Conservation (phyloP, 30 jellyfish, hydroid and myxozoan genomes). For the Turritopsis dohrnii region DNA sequence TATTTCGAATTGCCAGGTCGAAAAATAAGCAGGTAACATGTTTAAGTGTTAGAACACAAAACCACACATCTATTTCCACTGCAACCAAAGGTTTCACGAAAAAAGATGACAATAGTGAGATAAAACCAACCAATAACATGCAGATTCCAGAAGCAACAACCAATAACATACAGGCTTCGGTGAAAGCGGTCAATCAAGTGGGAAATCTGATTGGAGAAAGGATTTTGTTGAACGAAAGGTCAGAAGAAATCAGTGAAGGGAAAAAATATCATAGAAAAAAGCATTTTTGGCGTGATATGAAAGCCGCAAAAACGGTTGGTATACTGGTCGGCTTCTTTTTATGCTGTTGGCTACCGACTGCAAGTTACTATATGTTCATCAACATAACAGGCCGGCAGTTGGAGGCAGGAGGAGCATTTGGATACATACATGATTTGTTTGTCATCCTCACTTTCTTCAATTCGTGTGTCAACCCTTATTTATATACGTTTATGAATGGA, state of each 20-base stretch:
- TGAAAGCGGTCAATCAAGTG: neutral
- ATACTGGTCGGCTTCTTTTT: slow-evolving; percentile 74
- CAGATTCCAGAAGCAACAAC: too few species aligned
- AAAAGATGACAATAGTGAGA: too few species aligned
- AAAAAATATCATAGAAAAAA: neutral
- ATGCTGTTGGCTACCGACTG: slow-evolving; percentile 78
- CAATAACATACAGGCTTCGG: too few species aligned
- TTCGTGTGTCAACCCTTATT: slow-evolving; percentile 60
- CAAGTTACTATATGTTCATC: slow-evolving; percentile 56
- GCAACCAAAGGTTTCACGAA: too few species aligned
- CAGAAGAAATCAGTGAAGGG: neutral
- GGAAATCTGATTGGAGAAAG: neutral
- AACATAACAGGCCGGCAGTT: slow-evolving; percentile 40
- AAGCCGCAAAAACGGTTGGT: slow-evolving; percentile 80
- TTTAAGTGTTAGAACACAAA: neutral
- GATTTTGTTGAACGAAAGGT: neutral
- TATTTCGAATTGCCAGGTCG: slow-evolving; percentile 54
- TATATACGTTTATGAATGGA: slow-evolving; percentile 44
- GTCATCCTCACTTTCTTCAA: slow-evolving; percentile 50
- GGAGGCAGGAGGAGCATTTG: slow-evolving; percentile 19
- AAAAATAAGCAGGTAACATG: neutral
- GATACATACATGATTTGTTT: slow-evolving; percentile 55
- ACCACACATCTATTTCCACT: neutral
- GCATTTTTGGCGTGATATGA: slow-evolving; percentile 44
- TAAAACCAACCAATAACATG: too few species aligned